Percentiles rank a stretch among this genome's conserved stretches.
These are phyloP conservation scores for Chymomyza costata DNA, from an alignment of 1,140 invertebrate species.

Conservation along the genomic window DNA sequence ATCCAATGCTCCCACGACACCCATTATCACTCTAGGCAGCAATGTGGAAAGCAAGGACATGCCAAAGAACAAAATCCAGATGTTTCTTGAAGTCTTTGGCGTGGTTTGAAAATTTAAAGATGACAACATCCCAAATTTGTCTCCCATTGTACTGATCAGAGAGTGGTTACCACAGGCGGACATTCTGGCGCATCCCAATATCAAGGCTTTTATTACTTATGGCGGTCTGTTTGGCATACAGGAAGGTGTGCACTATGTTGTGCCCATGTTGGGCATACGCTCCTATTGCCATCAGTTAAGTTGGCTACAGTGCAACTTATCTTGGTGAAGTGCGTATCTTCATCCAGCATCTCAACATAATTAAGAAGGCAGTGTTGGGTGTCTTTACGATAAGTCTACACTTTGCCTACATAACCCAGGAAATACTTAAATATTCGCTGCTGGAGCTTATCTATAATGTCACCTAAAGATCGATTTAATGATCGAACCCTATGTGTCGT, in stretches of 20 bases:
- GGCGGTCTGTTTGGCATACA: slow-evolving; percentile 78
- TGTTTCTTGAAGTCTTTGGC: slow-evolving; percentile 76
- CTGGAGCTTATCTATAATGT: slow-evolving; percentile 74
- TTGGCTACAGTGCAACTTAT: not conserved
- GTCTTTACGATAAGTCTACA: slow-evolving; percentile 25
- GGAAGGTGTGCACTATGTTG: slow-evolving; percentile 78
- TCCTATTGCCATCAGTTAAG: slow-evolving; percentile 77
- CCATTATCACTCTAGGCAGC: slow-evolving; percentile 21
- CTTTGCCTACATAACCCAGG: slow-evolving; percentile 45
- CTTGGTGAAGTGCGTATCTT: too few species aligned
- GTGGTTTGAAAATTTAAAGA: slow-evolving; percentile 80
- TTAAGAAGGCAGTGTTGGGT: slow-evolving; percentile 16
- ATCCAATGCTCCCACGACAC: too few species aligned
- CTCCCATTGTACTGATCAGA: slow-evolving; percentile 77
- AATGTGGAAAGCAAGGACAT: slow-evolving; percentile 60
- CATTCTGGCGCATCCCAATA: slow-evolving; percentile 78
- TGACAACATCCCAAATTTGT: slow-evolving; percentile 69
- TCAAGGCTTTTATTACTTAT: slow-evolving; percentile 79
- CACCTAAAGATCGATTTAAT: slow-evolving; percentile 76
- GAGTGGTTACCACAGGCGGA: slow-evolving; percentile 81
- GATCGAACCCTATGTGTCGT: slow-evolving; percentile 77
- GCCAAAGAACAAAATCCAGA: slow-evolving; percentile 64
- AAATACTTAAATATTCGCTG: slow-evolving; percentile 62
- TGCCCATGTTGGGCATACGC: slow-evolving; percentile 79
- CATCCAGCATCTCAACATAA: slow-evolving; percentile 26